Evolutionary conservation across 2,113 vertebrate species (phyloP), one percentile per base, ranked within the genome.

Genomic region (Pomatorhinus ruficollis): DNA sequence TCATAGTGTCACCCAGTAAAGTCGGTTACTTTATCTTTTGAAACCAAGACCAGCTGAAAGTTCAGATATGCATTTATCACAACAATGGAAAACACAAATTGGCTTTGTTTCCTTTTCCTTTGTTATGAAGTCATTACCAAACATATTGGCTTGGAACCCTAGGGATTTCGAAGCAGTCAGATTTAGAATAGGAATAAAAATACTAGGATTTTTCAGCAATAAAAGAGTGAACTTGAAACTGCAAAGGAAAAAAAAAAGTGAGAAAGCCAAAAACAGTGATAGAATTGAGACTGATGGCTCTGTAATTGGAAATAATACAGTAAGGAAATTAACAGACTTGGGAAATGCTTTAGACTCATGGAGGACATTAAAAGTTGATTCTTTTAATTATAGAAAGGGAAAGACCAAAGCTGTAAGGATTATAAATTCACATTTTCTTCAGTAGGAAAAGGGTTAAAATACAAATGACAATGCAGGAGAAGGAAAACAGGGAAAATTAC

Each of bases 81-180:
- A 97, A 93, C 95, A 96, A 96, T 89, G 85, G 94, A 97, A 98
- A 98, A 95, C 91, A 95, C 89, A 97, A 97, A 97, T 96, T 87
- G 89, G 93, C 59, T 97, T 95, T 6, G 76, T 97, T 97, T 97
- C 80, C 44, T 96, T 97, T 98, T 97, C 84, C 86, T 97, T 97
- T 97, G 68, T 96, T 96, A 97, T 90, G 97, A 98, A 98, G 97
- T 98, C 98, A 97, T 98, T 98, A 98, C 98, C 97, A 98, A 98
- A 97, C 92, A 97, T 97, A 98, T 97, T 97, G 98, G 97, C 97
- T 98, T 96, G 35, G 57, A 97, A 95, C 97, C 81, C 97, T 47
- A 79, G 98, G 97, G 98, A 98, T 97, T 81, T 91, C 92, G 97
- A 97, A 98, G 93, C 94, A 97, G 96, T 85, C 80, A 97, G 95